Evolutionary conservation across 2,113 vertebrate genomes (phyloP).

Genomic region (Daboia siamensis): DNA sequence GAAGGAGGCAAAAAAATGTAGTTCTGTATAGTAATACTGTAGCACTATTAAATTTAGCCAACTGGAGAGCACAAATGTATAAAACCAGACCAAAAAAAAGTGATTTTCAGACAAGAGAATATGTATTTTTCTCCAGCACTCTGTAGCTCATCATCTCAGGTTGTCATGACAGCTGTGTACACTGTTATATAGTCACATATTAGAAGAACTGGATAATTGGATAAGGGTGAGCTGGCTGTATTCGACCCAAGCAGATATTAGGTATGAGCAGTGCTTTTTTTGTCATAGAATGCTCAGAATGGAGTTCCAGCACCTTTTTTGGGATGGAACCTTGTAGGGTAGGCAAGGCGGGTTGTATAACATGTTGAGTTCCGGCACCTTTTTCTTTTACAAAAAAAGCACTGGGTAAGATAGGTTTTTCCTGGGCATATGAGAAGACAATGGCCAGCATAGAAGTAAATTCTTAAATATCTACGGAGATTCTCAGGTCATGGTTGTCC

Average conservation of each 20-base stretch:
- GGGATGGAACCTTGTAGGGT: too few relatives aligned
- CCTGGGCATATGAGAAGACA: not conserved
- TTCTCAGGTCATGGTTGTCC: not conserved
- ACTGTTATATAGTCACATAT: not conserved
- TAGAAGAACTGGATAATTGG: not conserved
- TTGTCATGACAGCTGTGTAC: not conserved
- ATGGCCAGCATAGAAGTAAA: not conserved
- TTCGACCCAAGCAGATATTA: not conserved
- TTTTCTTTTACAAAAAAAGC: too few relatives aligned
- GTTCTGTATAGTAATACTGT: not conserved
- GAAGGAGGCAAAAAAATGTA: not conserved
- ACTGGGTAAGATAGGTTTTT: too few relatives aligned
- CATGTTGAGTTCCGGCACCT: too few relatives aligned
- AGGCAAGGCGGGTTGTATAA: too few relatives aligned
- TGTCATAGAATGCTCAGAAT: too few relatives aligned
- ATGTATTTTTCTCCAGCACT: not conserved
- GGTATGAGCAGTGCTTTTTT: too few relatives aligned
- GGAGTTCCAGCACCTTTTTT: too few relatives aligned
- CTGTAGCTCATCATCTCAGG: not conserved
- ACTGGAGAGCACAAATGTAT: not conserved
- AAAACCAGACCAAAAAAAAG: not conserved
- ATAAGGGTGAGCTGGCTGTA: not conserved
- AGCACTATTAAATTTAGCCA: not conserved
- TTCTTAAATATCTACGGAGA: not conserved
- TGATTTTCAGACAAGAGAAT: not conserved